Evolutionary conservation across 2,113 vertebrate species (phyloP).

Genomic region (Zapornia atra): DNA sequence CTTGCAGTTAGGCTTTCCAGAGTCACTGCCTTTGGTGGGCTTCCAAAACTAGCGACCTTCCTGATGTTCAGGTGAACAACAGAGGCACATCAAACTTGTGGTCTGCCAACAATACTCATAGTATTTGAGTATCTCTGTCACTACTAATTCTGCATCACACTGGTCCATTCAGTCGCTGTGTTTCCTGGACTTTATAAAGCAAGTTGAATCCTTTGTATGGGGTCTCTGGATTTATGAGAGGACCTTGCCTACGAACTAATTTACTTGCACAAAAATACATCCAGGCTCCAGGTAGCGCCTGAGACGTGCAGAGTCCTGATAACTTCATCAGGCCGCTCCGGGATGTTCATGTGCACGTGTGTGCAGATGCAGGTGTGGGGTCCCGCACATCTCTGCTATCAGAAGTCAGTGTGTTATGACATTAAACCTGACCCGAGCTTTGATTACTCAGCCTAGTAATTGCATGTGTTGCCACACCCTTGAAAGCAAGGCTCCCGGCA

Average conservation of each 20-base stretch:
- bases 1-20: accelerated
- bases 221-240: background rate
- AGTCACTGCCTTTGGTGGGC: background rate
- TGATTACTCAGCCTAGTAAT: background rate
- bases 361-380: background rate
- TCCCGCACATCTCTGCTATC: background rate
- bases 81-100: background rate
- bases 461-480: background rate
- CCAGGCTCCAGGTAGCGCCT: background rate
- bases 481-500: background rate
- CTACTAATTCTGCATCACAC: background rate
- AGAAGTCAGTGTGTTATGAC: background rate
- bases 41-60: background rate
- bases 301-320: background rate
- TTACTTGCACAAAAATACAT: background rate
- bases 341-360: background rate
- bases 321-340: background rate
- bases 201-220: background rate
- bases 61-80: background rate
- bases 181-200: background rate
- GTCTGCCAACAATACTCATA: background rate
- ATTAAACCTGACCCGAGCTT: background rate
- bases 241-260: background rate
- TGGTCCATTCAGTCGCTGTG: background rate
- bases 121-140: background rate